These are phyloP conservation scores for Corbicula japonica DNA, from an alignment of 2,888 invertebrate genomes.

Conservation along the genomic window DNA sequence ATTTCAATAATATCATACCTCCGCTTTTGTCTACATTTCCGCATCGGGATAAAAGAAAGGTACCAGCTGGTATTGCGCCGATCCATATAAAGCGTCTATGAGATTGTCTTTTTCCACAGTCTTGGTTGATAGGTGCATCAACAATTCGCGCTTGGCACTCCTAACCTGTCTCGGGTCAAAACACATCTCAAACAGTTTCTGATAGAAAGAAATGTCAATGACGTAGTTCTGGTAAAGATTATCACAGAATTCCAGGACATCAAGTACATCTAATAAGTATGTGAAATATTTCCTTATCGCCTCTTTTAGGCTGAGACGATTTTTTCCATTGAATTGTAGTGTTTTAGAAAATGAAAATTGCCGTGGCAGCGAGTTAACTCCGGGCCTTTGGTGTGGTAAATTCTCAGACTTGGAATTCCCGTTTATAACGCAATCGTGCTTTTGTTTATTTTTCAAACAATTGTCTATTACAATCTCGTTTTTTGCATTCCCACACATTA, in stretches of 20 bases:
- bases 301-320: constrained; percentile 4
- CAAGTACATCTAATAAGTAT: constrained; percentile 27
- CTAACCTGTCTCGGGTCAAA: constrained; percentile 1
- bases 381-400: not conserved
- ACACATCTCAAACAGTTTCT: constrained; percentile 35
- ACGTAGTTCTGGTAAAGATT: constrained; percentile 37
- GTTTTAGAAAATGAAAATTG: not conserved
- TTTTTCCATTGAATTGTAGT: not conserved
- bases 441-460: too few relatives aligned
- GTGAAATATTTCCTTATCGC: constrained; percentile 30
- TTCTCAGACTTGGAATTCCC: too few relatives aligned
- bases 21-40: too few relatives aligned
- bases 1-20: too few relatives aligned
- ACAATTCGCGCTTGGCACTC: constrained; percentile 14
- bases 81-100: constrained; percentile 35
- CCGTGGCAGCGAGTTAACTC: not conserved
- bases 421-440: too few relatives aligned
- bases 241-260: constrained; percentile 41
- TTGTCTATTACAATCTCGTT: too few relatives aligned
- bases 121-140: constrained; percentile 32
- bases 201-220: constrained; percentile 27
- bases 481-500: too few relatives aligned
- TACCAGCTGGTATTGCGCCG: constrained; percentile 37
- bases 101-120: constrained; percentile 26
- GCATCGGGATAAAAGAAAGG: constrained; percentile 38